Conservation (phyloP, 2,797 vertebrate genomes). For the Melopsittacus undulatus region DNA sequence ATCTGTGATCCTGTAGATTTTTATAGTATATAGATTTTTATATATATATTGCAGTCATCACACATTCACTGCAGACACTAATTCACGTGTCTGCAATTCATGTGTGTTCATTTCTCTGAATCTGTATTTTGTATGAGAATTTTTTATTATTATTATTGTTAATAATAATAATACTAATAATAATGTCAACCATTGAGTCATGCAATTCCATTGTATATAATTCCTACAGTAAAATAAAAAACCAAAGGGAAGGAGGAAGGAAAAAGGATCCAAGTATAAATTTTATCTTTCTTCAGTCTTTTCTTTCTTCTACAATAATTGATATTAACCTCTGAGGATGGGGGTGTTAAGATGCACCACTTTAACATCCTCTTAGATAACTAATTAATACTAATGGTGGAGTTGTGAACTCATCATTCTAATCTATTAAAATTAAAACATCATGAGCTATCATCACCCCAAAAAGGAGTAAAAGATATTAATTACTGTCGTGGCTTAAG, state of each 20-base stretch:
- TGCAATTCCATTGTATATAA: not conserved
- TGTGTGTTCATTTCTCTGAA: not conserved
- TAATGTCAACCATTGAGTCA: not conserved
- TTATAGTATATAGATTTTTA: too few relatives aligned
- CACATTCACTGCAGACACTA: not conserved
- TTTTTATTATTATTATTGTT: not conserved
- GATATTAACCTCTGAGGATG: not conserved
- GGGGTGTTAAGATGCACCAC: not conserved
- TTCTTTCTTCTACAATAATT: not conserved
- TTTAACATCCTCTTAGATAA: not conserved
- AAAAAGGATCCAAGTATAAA: not conserved
- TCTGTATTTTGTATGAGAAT: not conserved
- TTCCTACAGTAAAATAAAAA: not conserved
- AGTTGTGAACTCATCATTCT: conserved; percentile 19
- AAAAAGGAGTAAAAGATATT: not conserved
- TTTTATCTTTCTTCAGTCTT: not conserved
- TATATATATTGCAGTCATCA: not conserved
- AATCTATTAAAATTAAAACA: conserved; percentile 40
- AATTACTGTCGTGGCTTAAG: not conserved
- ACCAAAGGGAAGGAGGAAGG: not conserved
- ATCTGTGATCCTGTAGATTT: not conserved
- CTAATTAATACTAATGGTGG: conserved; percentile 40
- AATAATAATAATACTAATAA: not conserved
- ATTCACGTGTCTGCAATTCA: not conserved
- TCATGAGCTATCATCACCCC: not conserved